Base-by-base conservation (phyloP, 2,888 invertebrate species). In the Melipona bicolor region DNA sequence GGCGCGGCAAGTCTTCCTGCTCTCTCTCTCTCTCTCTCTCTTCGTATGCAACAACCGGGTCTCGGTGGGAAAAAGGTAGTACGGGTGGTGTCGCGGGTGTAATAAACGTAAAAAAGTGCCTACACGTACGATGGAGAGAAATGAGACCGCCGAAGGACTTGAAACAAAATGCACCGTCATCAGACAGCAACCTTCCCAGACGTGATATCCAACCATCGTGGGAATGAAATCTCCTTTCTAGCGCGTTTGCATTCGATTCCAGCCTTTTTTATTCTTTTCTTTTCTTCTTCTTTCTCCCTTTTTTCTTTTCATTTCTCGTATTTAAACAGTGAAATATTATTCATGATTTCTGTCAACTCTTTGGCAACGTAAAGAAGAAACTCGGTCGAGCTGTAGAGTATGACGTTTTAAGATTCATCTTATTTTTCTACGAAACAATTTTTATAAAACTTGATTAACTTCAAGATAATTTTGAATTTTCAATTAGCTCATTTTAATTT, bases 71-170 rank as follows among this genome's bases (percentile, higher is more conserved):
- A n/a, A 27, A 21, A 49, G 32, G 36, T 24, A 36, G 43, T 19
- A 43, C 43, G 5, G 43, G 24, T n/a, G 24, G n/a, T 32, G 73
- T 21, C 62, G 56, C 27, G 69, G 50, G 56, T 36, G 50, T 69
- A 79, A 81, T 79, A 81, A 79, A 81, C 68, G 80, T 52, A 74
- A 69, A 80, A 80, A 79, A 52, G 43, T 67, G 79, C 49, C 62
- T 61, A 73, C 72, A 73, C 79, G 79, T 71, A 69, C 56, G 54
- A 32, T 49, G 24, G 6, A n/a, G 76, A 56, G 50, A 61, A 80
- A 80, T 21, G 50, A 61, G 71, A n/a, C 24, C 65, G 52, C 43
- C 43, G 61, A 24, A 64, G 62, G 74, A 80, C 69, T 82, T 74
- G 64, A 80, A 82, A 80, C 36, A 64, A 80, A 82, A 82, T 70